A percentile compares a stretch with the other conserved stretches of the same genome.
Evolutionary conservation across 2,888 invertebrate species (phyloP).

Genomic region (Morpho deidamia): DNA sequence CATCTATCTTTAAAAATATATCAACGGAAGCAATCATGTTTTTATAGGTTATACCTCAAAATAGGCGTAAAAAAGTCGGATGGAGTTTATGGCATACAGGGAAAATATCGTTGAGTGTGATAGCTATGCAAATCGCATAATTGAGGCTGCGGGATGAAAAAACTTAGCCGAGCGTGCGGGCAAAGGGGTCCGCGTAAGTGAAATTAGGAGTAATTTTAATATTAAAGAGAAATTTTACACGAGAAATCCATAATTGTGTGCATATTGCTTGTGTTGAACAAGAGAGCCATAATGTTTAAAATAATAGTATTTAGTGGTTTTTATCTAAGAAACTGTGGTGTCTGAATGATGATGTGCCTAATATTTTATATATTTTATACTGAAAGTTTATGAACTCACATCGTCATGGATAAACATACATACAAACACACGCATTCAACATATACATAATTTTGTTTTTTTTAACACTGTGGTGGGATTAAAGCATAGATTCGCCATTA

Average conservation of each 20-base stretch:
- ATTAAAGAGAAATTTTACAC: constrained; percentile 10
- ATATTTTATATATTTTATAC: too few species aligned
- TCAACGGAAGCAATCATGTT: constrained; percentile 19
- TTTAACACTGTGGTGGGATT: too few species aligned
- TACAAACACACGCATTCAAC: too few species aligned
- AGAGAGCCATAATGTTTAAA: too few species aligned
- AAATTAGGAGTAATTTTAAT: constrained; percentile 16
- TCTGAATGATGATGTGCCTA: too few species aligned
- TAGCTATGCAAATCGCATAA: constrained; percentile 57
- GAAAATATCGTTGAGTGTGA: constrained; percentile 29
- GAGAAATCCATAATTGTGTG: constrained; percentile 9
- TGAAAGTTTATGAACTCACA: too few species aligned
- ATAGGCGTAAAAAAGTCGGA: constrained; percentile 32
- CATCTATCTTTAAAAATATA: constrained; percentile 1
- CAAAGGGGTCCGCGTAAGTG: constrained; percentile 15
- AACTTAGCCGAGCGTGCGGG: constrained; percentile 14
- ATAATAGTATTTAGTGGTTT: too few species aligned
- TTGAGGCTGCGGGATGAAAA: constrained; percentile 39
- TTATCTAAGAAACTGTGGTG: too few species aligned
- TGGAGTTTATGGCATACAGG: constrained; percentile 26
- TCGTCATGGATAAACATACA: too few species aligned
- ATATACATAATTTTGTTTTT: too few species aligned
- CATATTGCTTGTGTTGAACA: too few species aligned
- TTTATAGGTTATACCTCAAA: constrained; percentile 22
- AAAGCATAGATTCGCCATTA: too few species aligned